Evolutionary conservation across 2,797 vertebrate species (phyloP).

Genomic region (Monodelphis domestica): DNA sequence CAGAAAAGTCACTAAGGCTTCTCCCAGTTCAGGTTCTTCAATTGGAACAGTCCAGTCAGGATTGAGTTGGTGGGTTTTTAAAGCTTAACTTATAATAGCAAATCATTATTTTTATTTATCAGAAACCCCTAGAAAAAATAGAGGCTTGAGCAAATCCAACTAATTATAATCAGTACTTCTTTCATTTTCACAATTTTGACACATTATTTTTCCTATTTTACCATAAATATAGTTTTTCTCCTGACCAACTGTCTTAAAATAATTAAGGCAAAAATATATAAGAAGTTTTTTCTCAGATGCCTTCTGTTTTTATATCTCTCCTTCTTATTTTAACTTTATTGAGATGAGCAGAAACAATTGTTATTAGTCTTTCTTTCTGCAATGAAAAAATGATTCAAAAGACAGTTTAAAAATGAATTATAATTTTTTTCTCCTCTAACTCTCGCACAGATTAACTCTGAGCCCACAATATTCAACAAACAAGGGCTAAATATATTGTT

Average conservation of each 20-base stretch:
- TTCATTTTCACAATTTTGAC: slow-evolving; percentile 38
- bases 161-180: too few species aligned
- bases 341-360: background rate
- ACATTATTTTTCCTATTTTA: slow-evolving; percentile 25
- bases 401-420: background rate
- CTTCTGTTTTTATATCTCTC: slow-evolving; percentile 48
- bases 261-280: background rate
- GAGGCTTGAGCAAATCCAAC: too few species aligned
- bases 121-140: too few species aligned
- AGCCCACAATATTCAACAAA: background rate
- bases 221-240: slow-evolving; percentile 27
- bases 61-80: too few species aligned
- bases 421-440: background rate
- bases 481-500: background rate
- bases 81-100: too few species aligned
- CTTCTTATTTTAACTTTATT: slow-evolving; percentile 17
- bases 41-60: too few species aligned
- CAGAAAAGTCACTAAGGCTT: too few species aligned
- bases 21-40: too few species aligned
- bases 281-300: slow-evolving; percentile 23
- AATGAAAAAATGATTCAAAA: slow-evolving; percentile 35
- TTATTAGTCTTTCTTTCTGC: background rate
- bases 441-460: background rate
- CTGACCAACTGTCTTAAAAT: slow-evolving; percentile 11
- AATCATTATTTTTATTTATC: too few species aligned